Evolutionary conservation across 2,113 vertebrate species (phyloP).

Genomic region (Mirounga angustirostris): DNA sequence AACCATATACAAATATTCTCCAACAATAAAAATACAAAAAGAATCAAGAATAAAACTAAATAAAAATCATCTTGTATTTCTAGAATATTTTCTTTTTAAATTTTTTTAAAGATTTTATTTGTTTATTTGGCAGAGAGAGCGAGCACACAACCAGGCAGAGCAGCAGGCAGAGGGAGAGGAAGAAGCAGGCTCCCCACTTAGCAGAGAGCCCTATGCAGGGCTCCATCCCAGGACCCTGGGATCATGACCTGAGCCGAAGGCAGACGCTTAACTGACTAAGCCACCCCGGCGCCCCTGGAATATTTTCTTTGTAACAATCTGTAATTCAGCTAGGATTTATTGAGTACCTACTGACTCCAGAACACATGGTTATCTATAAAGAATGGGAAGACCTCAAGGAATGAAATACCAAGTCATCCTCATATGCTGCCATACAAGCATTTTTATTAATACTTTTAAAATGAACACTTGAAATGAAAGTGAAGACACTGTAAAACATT

Average conservation of each 20-base stretch:
- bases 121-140: background rate
- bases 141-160: background rate
- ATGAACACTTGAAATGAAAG: conserved; percentile 23
- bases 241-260: background rate
- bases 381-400: background rate
- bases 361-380: background rate
- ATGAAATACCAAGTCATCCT: background rate
- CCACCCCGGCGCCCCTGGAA: background rate
- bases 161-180: background rate
- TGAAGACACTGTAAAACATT: background rate
- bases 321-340: background rate
- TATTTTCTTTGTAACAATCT: conserved; percentile 2
- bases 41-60: background rate
- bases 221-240: background rate
- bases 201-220: background rate
- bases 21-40: background rate
- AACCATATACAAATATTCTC: background rate
- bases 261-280: background rate
- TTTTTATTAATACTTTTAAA: conserved; percentile 39
- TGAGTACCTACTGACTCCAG: background rate
- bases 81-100: background rate
- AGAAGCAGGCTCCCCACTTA: background rate
- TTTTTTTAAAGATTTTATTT: background rate
- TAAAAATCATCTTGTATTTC: background rate
- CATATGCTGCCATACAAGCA: background rate